Evolutionary conservation across 2,797 vertebrate species (phyloP).

Genomic region (Melanotaenia parkinsoni): DNA sequence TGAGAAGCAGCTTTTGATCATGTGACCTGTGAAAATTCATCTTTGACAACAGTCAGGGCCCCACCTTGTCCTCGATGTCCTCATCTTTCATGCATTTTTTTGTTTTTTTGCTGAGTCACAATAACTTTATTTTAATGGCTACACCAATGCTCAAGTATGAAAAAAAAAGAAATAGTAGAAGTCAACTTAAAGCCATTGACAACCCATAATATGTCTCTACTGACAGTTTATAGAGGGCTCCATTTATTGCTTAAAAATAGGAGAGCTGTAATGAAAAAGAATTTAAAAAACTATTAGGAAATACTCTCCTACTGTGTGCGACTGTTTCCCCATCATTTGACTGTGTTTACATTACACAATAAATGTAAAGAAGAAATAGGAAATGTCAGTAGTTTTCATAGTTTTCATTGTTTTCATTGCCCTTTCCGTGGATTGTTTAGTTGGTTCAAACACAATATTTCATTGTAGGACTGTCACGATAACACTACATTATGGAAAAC

Average conservation of each 20-base stretch:
- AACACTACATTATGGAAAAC: conserved; percentile 1
- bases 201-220: conserved; percentile 1
- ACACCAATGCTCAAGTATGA: background rate
- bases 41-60: background rate
- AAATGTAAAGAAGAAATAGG: background rate
- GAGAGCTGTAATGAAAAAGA: background rate
- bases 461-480: background rate
- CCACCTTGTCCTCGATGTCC: background rate
- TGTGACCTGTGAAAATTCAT: background rate
- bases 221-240: conserved; percentile 8
- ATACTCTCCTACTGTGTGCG: background rate
- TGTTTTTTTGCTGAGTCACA: background rate
- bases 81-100: background rate
- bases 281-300: background rate
- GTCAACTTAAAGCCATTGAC: conserved; percentile 16
- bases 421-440: background rate
- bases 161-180: conserved; percentile 5
- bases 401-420: background rate
- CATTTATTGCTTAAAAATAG: conserved; percentile 3
- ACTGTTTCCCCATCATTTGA: background rate
- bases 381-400: conserved; percentile 1
- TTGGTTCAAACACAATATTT: background rate
- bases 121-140: conserved; percentile 1
- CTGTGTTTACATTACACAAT: background rate
- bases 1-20: background rate